phyloP scores from a whole-genome alignment of 2,113 vertebrate species.

The Turnix velox region DNA sequence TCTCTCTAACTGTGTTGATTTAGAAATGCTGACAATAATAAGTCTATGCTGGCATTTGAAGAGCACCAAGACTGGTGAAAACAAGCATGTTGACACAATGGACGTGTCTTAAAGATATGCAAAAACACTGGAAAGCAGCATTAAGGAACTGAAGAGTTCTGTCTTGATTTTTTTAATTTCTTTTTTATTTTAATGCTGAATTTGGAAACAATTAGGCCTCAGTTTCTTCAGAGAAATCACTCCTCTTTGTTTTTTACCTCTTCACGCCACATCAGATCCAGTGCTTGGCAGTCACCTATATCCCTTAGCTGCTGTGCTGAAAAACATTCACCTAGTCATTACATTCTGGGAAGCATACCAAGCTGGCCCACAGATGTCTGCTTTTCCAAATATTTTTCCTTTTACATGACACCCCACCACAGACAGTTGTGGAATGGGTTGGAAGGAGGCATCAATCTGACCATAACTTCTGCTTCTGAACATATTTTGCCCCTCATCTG shows the following conservation, averaged over 20 bases:
- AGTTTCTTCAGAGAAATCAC: slow-evolving; percentile 3
- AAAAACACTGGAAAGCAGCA: not conserved
- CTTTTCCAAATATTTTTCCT: slow-evolving; percentile 55
- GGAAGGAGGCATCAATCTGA: slow-evolving; percentile 41
- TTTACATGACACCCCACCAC: slow-evolving; percentile 62
- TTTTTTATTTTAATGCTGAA: not conserved
- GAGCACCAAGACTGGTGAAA: not conserved
- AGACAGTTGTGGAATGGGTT: slow-evolving; percentile 16
- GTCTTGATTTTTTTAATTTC: not conserved
- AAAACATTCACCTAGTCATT: slow-evolving; percentile 68
- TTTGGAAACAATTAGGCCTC: slow-evolving; percentile 28
- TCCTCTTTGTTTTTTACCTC: slow-evolving; percentile 36
- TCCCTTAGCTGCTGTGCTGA: not conserved
- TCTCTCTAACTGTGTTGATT: not conserved
- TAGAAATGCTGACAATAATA: not conserved
- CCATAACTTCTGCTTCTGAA: slow-evolving; percentile 11
- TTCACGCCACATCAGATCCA: slow-evolving; percentile 19
- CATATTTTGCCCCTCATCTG: slow-evolving; percentile 1
- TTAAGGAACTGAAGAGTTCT: not conserved
- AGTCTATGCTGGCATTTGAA: not conserved
- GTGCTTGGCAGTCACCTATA: slow-evolving; percentile 49
- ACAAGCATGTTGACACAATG: not conserved
- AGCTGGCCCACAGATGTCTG: slow-evolving; percentile 55
- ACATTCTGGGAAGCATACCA: slow-evolving; percentile 60
- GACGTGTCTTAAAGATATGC: not conserved